Base-by-base conservation (phyloP, 2,113 vertebrate species). In the Percopsis transmontana region DNA sequence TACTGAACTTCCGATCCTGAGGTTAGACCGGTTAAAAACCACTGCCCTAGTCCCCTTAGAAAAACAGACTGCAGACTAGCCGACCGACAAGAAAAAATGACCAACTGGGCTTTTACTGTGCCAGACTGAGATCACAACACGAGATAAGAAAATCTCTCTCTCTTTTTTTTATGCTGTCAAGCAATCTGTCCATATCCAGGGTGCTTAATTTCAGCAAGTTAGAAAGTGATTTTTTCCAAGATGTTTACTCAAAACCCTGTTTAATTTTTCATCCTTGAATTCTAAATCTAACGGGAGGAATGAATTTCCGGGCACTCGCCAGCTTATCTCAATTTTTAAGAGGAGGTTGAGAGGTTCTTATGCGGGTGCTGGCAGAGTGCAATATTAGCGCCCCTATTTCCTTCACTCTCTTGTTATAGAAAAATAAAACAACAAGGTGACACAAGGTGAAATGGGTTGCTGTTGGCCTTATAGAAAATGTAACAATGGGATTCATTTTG, bases 31-130 rank as follows among this genome's bases (percentile, higher is more conserved):
- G n/a, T n/a, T n/a, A n/a, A n/a, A n/a, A n/a, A n/a, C n/a, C n/a
- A n/a, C n/a, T n/a, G n/a, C n/a, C n/a, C n/a, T 47, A 39, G 58
- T 76, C 72, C 74, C 54, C 41, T 13, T 61, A 40, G 66, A 79
- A 73, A 83, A 81, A 74, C 81, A 84, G 63, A 58, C 42, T 18
- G 72, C 81, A 84, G 63, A 58, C 42, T 18, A 13, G 54, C 48
- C 50, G 65, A 73, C 56, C 41, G 64, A 79, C 27, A 77, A 85
- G 40, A 72, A n/a, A 68, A 62, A 33, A 57, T 24, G 73, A 64
- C 72, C 68, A 68, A 68, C 69, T 68, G 74, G 19, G 62, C 57
- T 74, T 55, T 54, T 52, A 24, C 18, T 0, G 52, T 51, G 70
- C 77, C 82, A 81, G 57, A 67, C 72, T 60, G 68, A 66, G 64